Base-by-base conservation (phyloP, 2,888 invertebrate genomes). In the Trisateles emortualis region DNA sequence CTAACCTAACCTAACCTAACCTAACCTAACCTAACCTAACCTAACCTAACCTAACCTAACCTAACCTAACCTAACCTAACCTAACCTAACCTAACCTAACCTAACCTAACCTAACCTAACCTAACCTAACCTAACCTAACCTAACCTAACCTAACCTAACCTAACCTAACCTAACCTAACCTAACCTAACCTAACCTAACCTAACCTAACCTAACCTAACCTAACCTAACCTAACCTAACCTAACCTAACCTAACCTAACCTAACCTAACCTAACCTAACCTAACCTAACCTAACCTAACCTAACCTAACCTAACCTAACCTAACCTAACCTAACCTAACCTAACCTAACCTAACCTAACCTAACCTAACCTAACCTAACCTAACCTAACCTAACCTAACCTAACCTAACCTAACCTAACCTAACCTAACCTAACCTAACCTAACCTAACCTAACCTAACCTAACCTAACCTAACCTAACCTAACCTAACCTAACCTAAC, bases 401-500 rank as follows among this genome's bases (percentile, higher is more conserved):
- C 36, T 47, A 48, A 47, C 53, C 47, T 45, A 41, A 45, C 47
- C 33, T 40, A 52, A 39, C 52, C 40, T 40, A 46, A 39, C 46
- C 33, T 40, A 46, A 45, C 41, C 40, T 52, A 52, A 53, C 43
- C 53, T 52, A 52, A 47, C 41, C 45, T 35, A 44, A 44, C 40
- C 40, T 33, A 40, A 32, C 52, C 33, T 39, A 52, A 40, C 45
- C 45, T 52, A 45, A 44, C 44, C 44, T 46, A 46, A 46, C 46
- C 47, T 39, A 44, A 44, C 44, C 44, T 48, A 44, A 44, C 39
- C 50, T 43, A 50, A 43, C 49, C 43, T 43, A 43, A 50, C 49
- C 49, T 50, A 50, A 50, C 49, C 49, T 50, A 50, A 50, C 49
- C 49, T 50, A 50, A 43, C 50, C 50, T 50, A 43, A 50, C 43